phyloP scores from a whole-genome alignment of 2,888 invertebrate species.

The Tetropium fuscum region DNA sequence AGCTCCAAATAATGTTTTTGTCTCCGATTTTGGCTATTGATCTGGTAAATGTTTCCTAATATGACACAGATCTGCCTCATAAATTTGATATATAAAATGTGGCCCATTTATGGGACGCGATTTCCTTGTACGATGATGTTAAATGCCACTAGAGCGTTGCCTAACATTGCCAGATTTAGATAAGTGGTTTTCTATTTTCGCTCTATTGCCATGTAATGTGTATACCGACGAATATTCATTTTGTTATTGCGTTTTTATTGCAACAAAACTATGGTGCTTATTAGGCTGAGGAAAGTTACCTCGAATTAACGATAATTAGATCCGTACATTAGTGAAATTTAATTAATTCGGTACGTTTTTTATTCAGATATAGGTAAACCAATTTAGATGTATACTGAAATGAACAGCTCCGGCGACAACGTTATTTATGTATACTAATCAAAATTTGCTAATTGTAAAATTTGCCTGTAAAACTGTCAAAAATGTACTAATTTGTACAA shows the following conservation, averaged over 20 bases:
- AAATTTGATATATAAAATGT: conserved; percentile 36
- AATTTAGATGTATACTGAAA: no score
- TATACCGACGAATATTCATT: conserved; percentile 12
- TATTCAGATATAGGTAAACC: no score
- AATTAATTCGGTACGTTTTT: no score
- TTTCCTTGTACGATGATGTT: conserved; percentile 32
- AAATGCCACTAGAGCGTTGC: conserved; percentile 31
- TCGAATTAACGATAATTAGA: not conserved
- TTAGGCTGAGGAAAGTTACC: conserved; percentile 5
- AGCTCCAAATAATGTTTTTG: no score
- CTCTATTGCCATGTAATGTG: conserved; percentile 10
- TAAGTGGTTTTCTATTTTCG: conserved; percentile 38
- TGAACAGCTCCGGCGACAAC: no score
- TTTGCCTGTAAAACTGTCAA: no score
- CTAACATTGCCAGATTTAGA: conserved; percentile 36
- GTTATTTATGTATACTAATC: no score
- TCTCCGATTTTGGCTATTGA: conserved; percentile 14
- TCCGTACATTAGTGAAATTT: no score
- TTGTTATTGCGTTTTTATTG: conserved; percentile 15
- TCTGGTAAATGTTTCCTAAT: conserved; percentile 18
- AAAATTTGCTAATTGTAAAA: no score
- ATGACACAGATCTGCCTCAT: conserved; percentile 10
- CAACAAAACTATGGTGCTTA: conserved; percentile 11
- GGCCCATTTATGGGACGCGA: conserved; percentile 43
- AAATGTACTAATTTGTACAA: no score